A percentile compares a stretch with the other conserved stretches of the same genome.
phyloP scores from a whole-genome alignment of 1,140 invertebrate genomes.

The Drosophila obscura region DNA sequence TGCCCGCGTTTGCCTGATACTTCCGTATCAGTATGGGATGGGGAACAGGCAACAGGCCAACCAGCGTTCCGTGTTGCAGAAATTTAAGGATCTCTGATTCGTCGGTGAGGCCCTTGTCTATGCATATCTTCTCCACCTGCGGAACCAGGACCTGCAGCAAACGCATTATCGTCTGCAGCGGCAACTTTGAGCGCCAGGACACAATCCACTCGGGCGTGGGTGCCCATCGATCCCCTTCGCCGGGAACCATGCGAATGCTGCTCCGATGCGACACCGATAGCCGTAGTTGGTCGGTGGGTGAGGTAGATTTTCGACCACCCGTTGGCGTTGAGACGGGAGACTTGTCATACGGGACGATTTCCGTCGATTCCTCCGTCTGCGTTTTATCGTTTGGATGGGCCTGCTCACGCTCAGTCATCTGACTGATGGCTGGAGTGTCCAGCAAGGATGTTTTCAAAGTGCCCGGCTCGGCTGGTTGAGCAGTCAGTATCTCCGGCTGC shows the following conservation, averaged over 20 bases:
- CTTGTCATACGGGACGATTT: conserved; percentile 54
- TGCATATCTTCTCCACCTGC: conserved; percentile 99
- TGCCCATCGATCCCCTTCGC: conserved; percentile 87
- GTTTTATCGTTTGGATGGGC: conserved; percentile 88
- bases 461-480: conserved; percentile 94
- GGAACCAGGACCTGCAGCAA: conserved; percentile 99
- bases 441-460: conserved; percentile 95
- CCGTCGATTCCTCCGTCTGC: conserved; percentile 43
- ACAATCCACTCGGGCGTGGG: conserved; percentile 97
- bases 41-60: conserved; percentile 98
- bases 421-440: conserved; percentile 91
- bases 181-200: conserved; percentile 98
- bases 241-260: conserved; percentile 81
- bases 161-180: conserved; percentile 99
- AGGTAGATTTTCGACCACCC: conserved; percentile 54
- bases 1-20: conserved; percentile 99
- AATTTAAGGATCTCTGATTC: conserved; percentile 99
- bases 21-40: conserved; percentile 99
- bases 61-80: conserved; percentile 98
- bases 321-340: conserved; percentile 41
- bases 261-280: conserved; percentile 79
- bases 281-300: conserved; percentile 64
- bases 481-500: conserved; percentile 89
- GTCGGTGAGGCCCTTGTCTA: conserved; percentile 99
- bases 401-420: conserved; percentile 97